Percentiles rank a stretch among this genome's conserved stretches.
Evolutionary conservation across 1,140 invertebrate genomes (phyloP).

Genomic region (Apis mellifera): DNA sequence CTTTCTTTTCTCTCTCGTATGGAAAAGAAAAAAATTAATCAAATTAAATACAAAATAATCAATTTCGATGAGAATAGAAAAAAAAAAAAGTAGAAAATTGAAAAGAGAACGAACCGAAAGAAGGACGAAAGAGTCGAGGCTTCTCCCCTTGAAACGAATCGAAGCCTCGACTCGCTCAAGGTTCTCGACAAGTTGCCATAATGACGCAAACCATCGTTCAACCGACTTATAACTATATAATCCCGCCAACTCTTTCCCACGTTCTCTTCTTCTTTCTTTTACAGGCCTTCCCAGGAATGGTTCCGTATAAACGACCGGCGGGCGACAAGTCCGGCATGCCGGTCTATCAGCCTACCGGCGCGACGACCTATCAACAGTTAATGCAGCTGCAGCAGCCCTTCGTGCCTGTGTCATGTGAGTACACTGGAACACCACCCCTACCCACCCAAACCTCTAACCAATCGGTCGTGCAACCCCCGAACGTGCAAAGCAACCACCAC

Average conservation of each 20-base stretch:
- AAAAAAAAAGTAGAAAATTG: too few species aligned
- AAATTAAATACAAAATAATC: too few species aligned
- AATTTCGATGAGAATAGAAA: too few species aligned
- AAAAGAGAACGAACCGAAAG: background rate
- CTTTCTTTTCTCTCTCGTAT: too few species aligned
- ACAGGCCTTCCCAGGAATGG: conserved; percentile 96
- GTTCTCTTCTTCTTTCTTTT: conserved; percentile 78
- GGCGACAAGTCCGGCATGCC: conserved; percentile 97
- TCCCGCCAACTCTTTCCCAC: conserved; percentile 32
- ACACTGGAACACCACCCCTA: conserved; percentile 87
- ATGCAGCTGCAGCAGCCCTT: conserved; percentile 97
- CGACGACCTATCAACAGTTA: conserved; percentile 95
- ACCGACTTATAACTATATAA: too few species aligned
- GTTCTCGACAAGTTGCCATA: background rate
- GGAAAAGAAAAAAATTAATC: too few species aligned
- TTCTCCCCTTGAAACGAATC: background rate
- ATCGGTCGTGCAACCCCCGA: conserved; percentile 74
- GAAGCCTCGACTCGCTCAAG: conserved; percentile 39
- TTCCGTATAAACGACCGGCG: conserved; percentile 96
- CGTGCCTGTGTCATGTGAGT: conserved; percentile 96
- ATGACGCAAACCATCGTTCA: background rate
- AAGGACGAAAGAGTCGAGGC: conserved; percentile 40
- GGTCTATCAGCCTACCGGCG: conserved; percentile 93
- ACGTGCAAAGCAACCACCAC: conserved; percentile 75
- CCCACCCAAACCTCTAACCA: conserved; percentile 82